A percentile compares a stretch with the other conserved stretches of the same genome.
Evolutionary conservation across 2,888 invertebrate genomes (phyloP).

Genomic region (Ophion ellenae): DNA sequence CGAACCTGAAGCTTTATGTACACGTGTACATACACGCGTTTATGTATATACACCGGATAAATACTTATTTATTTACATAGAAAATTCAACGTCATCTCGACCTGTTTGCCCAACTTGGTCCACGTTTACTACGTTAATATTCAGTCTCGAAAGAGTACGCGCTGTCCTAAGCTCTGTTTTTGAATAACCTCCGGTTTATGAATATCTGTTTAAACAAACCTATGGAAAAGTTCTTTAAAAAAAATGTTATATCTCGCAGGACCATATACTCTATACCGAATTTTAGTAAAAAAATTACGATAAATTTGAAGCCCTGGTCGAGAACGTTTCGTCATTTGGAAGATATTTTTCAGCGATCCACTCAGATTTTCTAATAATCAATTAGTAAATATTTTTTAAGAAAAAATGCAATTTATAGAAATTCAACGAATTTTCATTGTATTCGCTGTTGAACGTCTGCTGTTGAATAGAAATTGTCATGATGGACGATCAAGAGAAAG

Average conservation of each 20-base stretch:
- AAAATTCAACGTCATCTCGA: background rate
- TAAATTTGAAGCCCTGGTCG: background rate
- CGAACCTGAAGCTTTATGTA: slow-evolving; percentile 21
- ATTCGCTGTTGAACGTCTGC: too few relatives aligned
- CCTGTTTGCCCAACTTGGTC: too few relatives aligned
- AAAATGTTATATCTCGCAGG: background rate
- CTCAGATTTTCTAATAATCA: background rate
- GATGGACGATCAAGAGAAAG: too few relatives aligned
- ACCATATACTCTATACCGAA: background rate
- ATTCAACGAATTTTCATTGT: too few relatives aligned
- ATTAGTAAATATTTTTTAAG: background rate
- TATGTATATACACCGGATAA: background rate
- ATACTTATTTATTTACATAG: slow-evolving; percentile 1
- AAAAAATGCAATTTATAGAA: background rate
- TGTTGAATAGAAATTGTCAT: too few relatives aligned
- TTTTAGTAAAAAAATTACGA: background rate
- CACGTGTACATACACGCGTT: background rate
- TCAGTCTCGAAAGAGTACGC: too few relatives aligned
- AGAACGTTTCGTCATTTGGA: background rate
- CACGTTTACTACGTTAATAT: too few relatives aligned
- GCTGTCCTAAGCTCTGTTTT: too few relatives aligned
- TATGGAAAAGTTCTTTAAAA: too few relatives aligned
- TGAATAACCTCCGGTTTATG: too few relatives aligned
- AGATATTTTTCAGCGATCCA: background rate
- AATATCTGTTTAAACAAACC: too few relatives aligned